phyloP scores from a whole-genome alignment of 2,113 vertebrate species.

The Rhinolophus ferrumequinum region DNA sequence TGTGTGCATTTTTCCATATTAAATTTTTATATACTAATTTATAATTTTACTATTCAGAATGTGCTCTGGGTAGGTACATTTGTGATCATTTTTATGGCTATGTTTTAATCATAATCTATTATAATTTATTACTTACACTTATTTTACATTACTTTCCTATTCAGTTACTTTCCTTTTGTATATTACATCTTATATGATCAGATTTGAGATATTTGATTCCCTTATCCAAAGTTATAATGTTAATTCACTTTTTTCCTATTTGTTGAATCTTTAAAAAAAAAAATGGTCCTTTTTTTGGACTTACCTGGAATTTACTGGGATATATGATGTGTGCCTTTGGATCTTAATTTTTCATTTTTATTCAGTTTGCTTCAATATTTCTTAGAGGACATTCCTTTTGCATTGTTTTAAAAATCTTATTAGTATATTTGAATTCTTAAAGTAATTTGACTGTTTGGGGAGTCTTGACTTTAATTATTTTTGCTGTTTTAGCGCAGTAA shows the following conservation, averaged over 20 bases:
- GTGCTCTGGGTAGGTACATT: background rate
- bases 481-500: background rate
- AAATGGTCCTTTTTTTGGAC: background rate
- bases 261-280: background rate
- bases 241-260: background rate
- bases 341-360: background rate
- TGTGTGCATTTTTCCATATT: background rate
- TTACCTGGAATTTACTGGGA: background rate
- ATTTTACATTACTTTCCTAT: background rate
- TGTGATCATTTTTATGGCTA: background rate
- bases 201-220: background rate
- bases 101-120: background rate
- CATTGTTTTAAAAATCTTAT: background rate
- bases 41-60: background rate
- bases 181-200: background rate
- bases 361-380: background rate
- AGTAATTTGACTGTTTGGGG: background rate
- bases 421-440: slow-evolving; percentile 6
- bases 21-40: background rate
- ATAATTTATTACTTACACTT: background rate
- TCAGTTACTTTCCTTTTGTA: background rate
- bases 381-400: background rate
- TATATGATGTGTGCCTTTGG: background rate
- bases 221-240: background rate
- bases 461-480: background rate